These are phyloP conservation scores for Synodontis membranacea DNA, from an alignment of 2,113 vertebrate species.

Conservation along the genomic window DNA sequence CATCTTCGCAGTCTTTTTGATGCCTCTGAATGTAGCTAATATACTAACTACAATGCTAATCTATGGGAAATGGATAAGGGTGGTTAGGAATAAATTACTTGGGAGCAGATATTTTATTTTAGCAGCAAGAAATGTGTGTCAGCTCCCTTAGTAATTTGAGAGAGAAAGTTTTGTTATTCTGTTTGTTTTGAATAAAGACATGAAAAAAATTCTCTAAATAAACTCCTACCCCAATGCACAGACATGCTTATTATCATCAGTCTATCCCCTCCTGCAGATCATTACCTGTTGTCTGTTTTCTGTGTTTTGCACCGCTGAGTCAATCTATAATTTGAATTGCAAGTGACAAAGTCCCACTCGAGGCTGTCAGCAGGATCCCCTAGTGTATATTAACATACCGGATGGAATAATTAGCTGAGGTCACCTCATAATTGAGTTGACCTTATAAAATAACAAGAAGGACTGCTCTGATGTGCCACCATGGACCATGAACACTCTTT, in stretches of 20 bases:
- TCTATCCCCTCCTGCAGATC: slow-evolving; percentile 58
- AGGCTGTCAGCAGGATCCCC: slow-evolving; percentile 50
- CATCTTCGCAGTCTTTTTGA: not conserved
- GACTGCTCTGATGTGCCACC: slow-evolving; percentile 53
- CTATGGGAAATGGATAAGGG: slow-evolving; percentile 63
- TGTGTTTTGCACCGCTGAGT: slow-evolving; percentile 47
- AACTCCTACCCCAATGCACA: slow-evolving; percentile 60
- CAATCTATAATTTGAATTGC: slow-evolving; percentile 63
- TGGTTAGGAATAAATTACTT: slow-evolving; percentile 69
- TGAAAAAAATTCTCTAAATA: slow-evolving; percentile 71
- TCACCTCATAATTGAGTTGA: slow-evolving; percentile 69
- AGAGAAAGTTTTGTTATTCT: slow-evolving; percentile 15
- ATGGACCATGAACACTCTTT: slow-evolving; percentile 46
- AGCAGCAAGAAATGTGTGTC: slow-evolving; percentile 69
- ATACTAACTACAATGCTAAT: not conserved
- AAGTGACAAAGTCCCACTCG: slow-evolving; percentile 59
- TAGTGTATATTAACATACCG: slow-evolving; percentile 69
- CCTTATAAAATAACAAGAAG: slow-evolving; percentile 72
- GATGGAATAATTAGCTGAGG: slow-evolving; percentile 66
- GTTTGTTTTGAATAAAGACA: slow-evolving; percentile 57
- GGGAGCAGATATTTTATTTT: slow-evolving; percentile 70
- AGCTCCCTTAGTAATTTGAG: slow-evolving; percentile 74
- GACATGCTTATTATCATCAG: slow-evolving; percentile 49
- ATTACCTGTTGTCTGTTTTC: slow-evolving; percentile 67
- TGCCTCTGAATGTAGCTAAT: not conserved